These are phyloP conservation scores for Drosophila neonasuta DNA, from an alignment of 2,888 invertebrate species.

Conservation along the genomic window DNA sequence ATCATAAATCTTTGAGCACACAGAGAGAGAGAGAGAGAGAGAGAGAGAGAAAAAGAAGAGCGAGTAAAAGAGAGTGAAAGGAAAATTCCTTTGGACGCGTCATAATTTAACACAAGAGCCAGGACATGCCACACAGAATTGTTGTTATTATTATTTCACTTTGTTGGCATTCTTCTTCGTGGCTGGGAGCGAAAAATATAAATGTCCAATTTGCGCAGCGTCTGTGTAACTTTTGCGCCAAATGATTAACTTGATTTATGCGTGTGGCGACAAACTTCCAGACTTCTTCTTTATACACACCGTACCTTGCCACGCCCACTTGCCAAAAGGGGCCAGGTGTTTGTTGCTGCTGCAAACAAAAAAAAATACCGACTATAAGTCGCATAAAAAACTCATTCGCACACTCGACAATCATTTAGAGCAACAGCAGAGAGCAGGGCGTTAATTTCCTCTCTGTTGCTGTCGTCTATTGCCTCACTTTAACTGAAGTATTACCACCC, in stretches of 20 bases:
- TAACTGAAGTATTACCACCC: constrained; percentile 36
- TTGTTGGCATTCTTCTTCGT: constrained; percentile 10
- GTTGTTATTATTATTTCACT: constrained; percentile 24
- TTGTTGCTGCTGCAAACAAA: constrained; percentile 9
- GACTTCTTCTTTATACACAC: constrained; percentile 30
- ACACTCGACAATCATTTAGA: constrained; percentile 48
- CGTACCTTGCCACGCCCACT: constrained; percentile 26
- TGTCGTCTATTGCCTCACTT: constrained; percentile 49
- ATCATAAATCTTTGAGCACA: constrained; percentile 67
- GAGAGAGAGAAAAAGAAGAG: not conserved
- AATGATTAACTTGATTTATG: constrained; percentile 78
- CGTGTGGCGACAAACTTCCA: constrained; percentile 71
- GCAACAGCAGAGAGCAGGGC: constrained; percentile 35
- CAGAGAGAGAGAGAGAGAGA: constrained; percentile 16
- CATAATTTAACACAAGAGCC: constrained; percentile 57
- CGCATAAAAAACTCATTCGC: constrained; percentile 57
- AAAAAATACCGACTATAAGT: constrained; percentile 15
- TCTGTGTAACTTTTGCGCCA: constrained; percentile 59
- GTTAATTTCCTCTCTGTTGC: constrained; percentile 66
- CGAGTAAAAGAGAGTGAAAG: constrained; percentile 12
- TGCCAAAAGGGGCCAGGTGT: constrained; percentile 33
- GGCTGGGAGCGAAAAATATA: constrained; percentile 65
- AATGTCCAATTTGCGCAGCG: constrained; percentile 76
- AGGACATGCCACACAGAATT: constrained; percentile 46
- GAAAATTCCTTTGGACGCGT: constrained; percentile 51